Evolutionary conservation across 2,113 vertebrate species (phyloP).

Genomic region (Ornithorhynchus anatinus): DNA sequence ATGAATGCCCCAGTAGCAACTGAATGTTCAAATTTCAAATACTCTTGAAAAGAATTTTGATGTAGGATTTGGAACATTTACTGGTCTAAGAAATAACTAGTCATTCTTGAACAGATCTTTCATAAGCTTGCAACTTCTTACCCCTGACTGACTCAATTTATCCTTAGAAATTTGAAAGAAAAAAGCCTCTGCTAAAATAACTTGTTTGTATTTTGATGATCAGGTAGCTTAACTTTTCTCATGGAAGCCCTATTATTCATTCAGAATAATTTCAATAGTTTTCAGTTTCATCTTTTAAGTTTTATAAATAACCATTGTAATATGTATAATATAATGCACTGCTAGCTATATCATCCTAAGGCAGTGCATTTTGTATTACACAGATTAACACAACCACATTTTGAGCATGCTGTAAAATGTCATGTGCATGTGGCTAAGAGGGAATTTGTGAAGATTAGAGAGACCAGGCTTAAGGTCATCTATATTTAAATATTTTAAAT

Average conservation of each 20-base stretch:
- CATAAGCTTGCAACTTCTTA: constrained; percentile 33
- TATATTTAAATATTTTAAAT: constrained; percentile 1
- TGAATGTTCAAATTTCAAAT: too few species aligned
- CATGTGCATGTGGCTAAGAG: neutral
- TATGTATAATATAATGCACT: too few species aligned
- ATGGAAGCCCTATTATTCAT: constrained; percentile 12
- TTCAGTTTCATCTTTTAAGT: neutral
- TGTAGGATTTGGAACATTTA: too few species aligned
- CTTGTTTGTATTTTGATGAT: constrained; percentile 49
- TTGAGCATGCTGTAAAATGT: neutral
- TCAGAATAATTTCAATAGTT: neutral
- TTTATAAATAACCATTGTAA: too few species aligned
- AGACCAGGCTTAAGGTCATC: neutral
- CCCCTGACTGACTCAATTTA: constrained; percentile 44
- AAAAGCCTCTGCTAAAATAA: constrained; percentile 40
- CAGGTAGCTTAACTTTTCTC: constrained; percentile 53
- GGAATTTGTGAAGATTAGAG: neutral
- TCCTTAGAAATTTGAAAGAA: constrained; percentile 49
- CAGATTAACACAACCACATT: neutral
- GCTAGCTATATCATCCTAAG: neutral
- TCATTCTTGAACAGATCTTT: too few species aligned
- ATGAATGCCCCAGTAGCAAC: too few species aligned
- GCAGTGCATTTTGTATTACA: neutral
- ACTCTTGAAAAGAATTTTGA: too few species aligned
- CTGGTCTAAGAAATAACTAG: too few species aligned